Evolutionary conservation across 2,113 vertebrate species (phyloP).

Genomic region (Xiphophorus maculatus): DNA sequence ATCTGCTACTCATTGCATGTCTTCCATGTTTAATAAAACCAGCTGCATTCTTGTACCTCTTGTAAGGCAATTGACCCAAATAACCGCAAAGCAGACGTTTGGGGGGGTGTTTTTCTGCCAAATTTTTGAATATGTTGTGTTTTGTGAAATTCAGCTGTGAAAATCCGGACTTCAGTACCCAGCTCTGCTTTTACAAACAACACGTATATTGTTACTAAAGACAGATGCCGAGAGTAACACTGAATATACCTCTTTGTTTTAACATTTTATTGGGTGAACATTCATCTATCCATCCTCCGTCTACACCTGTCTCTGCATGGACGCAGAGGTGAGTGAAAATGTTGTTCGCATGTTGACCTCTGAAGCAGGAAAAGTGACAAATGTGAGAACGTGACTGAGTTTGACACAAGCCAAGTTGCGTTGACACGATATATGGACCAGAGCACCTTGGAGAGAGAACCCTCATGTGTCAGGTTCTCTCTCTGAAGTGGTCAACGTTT

Average conservation of each 20-base stretch:
- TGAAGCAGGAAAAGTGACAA: neutral
- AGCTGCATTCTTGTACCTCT: neutral
- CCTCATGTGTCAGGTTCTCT: neutral
- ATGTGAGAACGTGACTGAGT: neutral
- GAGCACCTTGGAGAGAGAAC: neutral
- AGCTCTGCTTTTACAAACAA: neutral
- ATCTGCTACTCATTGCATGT: neutral
- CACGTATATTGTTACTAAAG: neutral
- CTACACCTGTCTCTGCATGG: no score
- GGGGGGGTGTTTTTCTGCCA: neutral
- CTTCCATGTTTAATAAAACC: no score
- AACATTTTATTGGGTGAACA: neutral
- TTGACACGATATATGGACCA: no score
- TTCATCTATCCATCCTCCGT: neutral
- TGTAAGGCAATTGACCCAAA: neutral
- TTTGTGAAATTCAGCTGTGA: no score
- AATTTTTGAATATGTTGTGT: neutral
- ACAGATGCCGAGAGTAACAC: neutral
- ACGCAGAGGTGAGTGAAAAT: neutral
- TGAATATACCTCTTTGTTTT: neutral
- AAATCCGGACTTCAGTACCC: no score
- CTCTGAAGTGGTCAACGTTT: neutral
- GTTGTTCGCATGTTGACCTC: neutral
- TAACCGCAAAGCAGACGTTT: neutral
- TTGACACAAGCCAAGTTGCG: neutral